These are phyloP conservation scores for Moxostoma hubbsi DNA, from an alignment of 2,797 vertebrate genomes.

Conservation along the genomic window DNA sequence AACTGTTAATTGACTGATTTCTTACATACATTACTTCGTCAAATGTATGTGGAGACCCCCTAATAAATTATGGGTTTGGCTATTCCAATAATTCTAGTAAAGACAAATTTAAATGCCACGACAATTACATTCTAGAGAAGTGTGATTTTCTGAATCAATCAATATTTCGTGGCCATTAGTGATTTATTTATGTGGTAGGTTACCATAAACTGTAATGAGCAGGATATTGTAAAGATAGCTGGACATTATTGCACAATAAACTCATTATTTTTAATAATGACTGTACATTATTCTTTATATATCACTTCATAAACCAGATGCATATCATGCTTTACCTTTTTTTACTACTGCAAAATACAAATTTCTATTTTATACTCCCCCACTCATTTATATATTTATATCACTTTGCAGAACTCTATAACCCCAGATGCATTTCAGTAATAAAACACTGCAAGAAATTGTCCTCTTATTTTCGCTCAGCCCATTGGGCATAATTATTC, in stretches of 20 bases:
- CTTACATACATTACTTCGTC: not conserved
- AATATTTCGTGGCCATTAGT: too few relatives aligned
- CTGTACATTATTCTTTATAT: not conserved
- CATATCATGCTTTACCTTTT: not conserved
- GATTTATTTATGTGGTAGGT: too few relatives aligned
- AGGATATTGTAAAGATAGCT: too few relatives aligned
- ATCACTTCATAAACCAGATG: constrained; percentile 10
- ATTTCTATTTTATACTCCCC: constrained; percentile 15
- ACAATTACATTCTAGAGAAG: too few relatives aligned
- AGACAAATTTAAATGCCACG: too few relatives aligned
- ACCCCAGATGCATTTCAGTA: constrained; percentile 49
- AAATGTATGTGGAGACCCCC: too few relatives aligned
- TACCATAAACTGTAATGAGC: not conserved
- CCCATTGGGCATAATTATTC: constrained; percentile 60
- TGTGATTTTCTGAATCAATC: too few relatives aligned
- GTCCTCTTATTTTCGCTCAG: constrained; percentile 46
- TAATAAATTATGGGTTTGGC: too few relatives aligned
- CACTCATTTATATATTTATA: constrained; percentile 42
- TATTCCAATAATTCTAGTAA: too few relatives aligned
- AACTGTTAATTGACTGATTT: not conserved
- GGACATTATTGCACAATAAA: too few relatives aligned
- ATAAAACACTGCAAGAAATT: constrained; percentile 56
- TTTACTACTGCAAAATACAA: constrained; percentile 8
- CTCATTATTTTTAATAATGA: not conserved
- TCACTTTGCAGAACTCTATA: constrained; percentile 36